Evolutionary conservation across 2,888 invertebrate species (phyloP), one percentile per base, ranked within the genome.

Genomic region (Spodoptera littoralis): DNA sequence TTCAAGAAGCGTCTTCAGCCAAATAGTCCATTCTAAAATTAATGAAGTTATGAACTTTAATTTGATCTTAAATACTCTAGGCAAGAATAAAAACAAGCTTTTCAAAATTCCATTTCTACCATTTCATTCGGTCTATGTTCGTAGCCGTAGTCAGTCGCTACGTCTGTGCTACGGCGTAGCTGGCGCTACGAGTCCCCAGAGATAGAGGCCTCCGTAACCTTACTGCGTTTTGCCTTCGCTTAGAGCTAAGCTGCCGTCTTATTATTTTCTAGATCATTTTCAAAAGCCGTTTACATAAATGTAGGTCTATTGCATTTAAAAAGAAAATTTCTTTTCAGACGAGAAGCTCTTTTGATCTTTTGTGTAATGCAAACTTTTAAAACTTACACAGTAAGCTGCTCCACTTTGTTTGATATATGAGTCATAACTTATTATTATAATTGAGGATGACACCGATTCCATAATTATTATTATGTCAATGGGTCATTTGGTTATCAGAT

Each of bases 121-220:
- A 71, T 68, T 68, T 73, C 56, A 64, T 70, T 85, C 89, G 76
- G 76, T 90, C 92, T 93, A 84, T 76, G 69, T 83, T 87, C 84
- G 88, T 88, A 88, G 84, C 85, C 86, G 90, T 89, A 89, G 88
- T 76, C 80, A 89, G 88, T 76, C 80, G 84, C 90, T 90, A 88
- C 90, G 88, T 80, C 82, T 80, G 81, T 85, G 88, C 90, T 92
- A 92, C 92, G 91, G 82, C 89, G 92, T 92, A 92, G 93, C 88
- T 73, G 82, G 75, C 77, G 82, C 91, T 92, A 93, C 92, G 89
- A 85, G 84, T 91, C 93, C 90, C 94, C 53, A 53, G 93, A 90
- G 94, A 86, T 82, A 76, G 76, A 82, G 83, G 83, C 87, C 88
- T 88, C 84, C 87, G 88, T 77, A 88, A 83, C 86, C 85, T 86